Percentiles rank a stretch among this genome's conserved stretches.
phyloP scores from a whole-genome alignment of 2,888 invertebrate genomes.

The Hesperia comma region DNA sequence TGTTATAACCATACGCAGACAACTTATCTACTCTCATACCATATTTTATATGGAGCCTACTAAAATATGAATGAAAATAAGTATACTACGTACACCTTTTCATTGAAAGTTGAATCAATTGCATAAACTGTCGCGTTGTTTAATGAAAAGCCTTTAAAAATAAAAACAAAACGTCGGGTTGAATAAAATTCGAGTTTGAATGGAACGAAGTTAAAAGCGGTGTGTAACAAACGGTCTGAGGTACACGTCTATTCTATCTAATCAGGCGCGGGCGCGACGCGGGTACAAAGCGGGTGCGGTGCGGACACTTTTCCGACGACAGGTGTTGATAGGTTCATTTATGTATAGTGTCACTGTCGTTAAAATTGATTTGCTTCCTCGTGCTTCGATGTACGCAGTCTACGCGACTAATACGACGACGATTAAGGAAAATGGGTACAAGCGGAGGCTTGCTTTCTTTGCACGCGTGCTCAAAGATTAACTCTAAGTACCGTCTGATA shows the following conservation, averaged over 20 bases:
- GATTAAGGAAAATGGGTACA: slow-evolving; percentile 19
- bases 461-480: slow-evolving; percentile 7
- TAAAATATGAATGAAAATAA: too few species aligned
- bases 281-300: slow-evolving; percentile 35
- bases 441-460: background rate
- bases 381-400: slow-evolving; percentile 11
- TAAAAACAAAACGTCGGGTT: too few species aligned
- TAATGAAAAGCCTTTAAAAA: too few species aligned
- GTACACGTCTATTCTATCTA: slow-evolving; percentile 34
- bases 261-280: slow-evolving; percentile 9
- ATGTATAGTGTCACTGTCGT: slow-evolving; percentile 30
- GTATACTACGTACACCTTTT: too few species aligned
- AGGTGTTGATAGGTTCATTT: slow-evolving; percentile 37
- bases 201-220: slow-evolving; percentile 31
- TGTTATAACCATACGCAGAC: too few species aligned
- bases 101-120: too few species aligned
- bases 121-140: too few species aligned
- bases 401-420: slow-evolving; percentile 8
- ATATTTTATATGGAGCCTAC: too few species aligned
- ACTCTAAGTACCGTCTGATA: background rate
- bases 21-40: too few species aligned
- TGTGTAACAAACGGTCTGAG: slow-evolving; percentile 28
- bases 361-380: slow-evolving; percentile 32
- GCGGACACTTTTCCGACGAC: slow-evolving; percentile 56
- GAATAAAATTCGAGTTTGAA: slow-evolving; percentile 8